phyloP scores from a whole-genome alignment of 2,113 vertebrate genomes.

The Hyaena hyaena region DNA sequence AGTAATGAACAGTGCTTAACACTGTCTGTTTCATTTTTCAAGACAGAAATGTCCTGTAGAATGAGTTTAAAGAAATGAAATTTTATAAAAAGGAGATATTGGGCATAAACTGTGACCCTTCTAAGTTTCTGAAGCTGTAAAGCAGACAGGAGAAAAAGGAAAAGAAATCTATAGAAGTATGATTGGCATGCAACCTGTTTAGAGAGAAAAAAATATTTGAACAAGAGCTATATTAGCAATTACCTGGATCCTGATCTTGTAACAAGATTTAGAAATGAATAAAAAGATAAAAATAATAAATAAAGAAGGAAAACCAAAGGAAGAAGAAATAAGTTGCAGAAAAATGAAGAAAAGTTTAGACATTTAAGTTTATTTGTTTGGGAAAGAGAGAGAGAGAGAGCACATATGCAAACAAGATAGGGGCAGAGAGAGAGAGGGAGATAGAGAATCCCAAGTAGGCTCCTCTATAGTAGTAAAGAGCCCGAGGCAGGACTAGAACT shows the following conservation, averaged over 20 bases:
- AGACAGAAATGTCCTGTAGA: conserved; percentile 70
- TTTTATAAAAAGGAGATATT: conserved; percentile 51
- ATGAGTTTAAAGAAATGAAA: conserved; percentile 71
- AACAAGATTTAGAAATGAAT: conserved; percentile 9
- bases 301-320: background rate
- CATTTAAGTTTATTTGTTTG: background rate
- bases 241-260: background rate
- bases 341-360: background rate
- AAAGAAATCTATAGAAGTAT: background rate
- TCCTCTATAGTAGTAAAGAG: too few relatives aligned
- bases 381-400: too few relatives aligned
- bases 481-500: too few relatives aligned
- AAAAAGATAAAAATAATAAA: background rate
- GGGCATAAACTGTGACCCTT: conserved; percentile 52
- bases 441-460: too few relatives aligned
- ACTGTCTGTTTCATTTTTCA: conserved; percentile 66
- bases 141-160: background rate
- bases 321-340: background rate
- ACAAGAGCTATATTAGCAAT: background rate
- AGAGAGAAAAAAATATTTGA: conserved; percentile 24
- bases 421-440: too few relatives aligned
- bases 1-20: conserved; percentile 74
- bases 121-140: conserved; percentile 9
- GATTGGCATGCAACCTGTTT: background rate
- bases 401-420: too few relatives aligned